These are phyloP conservation scores for Clavelina lepadiformis DNA, from an alignment of 23 tunicate species.

Conservation along the genomic window DNA sequence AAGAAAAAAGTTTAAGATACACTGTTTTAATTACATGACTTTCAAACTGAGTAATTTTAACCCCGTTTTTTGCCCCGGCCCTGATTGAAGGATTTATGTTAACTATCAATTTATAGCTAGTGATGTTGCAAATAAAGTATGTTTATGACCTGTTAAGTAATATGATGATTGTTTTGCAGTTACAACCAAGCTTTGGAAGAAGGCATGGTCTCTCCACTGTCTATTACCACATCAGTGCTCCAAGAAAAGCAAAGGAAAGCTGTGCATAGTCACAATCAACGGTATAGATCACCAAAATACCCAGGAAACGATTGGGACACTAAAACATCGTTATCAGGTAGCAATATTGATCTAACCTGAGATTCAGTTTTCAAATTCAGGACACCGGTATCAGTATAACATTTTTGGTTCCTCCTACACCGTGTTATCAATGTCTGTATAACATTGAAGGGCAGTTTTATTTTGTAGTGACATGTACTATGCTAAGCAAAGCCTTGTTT, in stretches of 20 bases:
- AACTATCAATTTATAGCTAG: background rate
- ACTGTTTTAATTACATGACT: too few species aligned
- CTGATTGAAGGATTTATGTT: background rate
- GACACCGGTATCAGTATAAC: background rate
- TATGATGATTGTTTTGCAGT: too few species aligned
- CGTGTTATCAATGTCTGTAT: background rate
- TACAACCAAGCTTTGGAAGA: constrained; percentile 47
- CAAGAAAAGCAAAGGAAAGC: constrained; percentile 27
- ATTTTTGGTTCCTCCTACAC: background rate
- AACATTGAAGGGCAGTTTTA: too few species aligned
- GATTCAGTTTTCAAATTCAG: background rate
- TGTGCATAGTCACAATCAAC: constrained; percentile 8
- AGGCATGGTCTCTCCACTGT: constrained; percentile 67
- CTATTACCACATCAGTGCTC: constrained; percentile 53
- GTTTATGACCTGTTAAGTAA: background rate
- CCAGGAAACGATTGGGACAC: constrained; percentile 74
- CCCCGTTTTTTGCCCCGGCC: background rate
- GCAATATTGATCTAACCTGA: background rate
- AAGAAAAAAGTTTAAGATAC: too few species aligned
- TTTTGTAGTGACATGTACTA: too few species aligned
- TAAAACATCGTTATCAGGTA: constrained; percentile 44
- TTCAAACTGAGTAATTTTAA: background rate
- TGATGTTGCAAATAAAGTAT: background rate
- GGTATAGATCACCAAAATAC: constrained; percentile 4
- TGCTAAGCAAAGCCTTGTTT: too few species aligned